Evolutionary conservation across 1,140 invertebrate species (phyloP), one percentile per base, ranked within the genome.

Genomic region (Listronotus oregonensis): DNA sequence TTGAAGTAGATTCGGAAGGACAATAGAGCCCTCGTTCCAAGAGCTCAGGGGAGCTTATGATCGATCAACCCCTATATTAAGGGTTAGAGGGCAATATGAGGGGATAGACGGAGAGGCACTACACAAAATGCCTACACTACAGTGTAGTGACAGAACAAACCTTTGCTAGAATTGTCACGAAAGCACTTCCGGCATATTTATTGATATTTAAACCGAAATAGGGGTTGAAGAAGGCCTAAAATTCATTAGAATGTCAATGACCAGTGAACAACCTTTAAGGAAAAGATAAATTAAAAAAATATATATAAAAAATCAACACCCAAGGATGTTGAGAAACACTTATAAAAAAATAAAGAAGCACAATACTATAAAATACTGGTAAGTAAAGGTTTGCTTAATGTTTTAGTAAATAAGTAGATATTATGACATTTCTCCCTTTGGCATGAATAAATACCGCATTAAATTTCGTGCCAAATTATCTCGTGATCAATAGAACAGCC

Each of bases 351-450:
- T 34, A 32, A 52, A 15, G 32, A 52, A 31, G 21, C 21, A 52
- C 50, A 40, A 55, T 55, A 40, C 52, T n/a, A 55, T 42, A 55
- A 55, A 9, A 18, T 55, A 42, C 52, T 55, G 52, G 52, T 55
- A 51, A 32, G 49, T 51, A 51, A 5, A 47, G 14, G 14, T 8
- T 47, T 47, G 14, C 12, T 14, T n/a, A 4, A 47, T 10, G 14
- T n/a, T 18, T 47, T 47, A n/a, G 44, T 6, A 43, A 43, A 6
- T 4, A 17, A 43, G n/a, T 43, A 14, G 6, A 14, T 43, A 43
- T 8, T 43, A n/a, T 49, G 47, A 15, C 18, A 15, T 17, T 14
- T 18, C 18, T 21, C 3, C 34, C 7, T 37, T 37, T 37, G 34
- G 34, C 11, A 37, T 37, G 7, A 37, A 9, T 10, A 37, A 7